Conservation (phyloP, 1,140 invertebrate species). For the Papilio glaucus region DNA sequence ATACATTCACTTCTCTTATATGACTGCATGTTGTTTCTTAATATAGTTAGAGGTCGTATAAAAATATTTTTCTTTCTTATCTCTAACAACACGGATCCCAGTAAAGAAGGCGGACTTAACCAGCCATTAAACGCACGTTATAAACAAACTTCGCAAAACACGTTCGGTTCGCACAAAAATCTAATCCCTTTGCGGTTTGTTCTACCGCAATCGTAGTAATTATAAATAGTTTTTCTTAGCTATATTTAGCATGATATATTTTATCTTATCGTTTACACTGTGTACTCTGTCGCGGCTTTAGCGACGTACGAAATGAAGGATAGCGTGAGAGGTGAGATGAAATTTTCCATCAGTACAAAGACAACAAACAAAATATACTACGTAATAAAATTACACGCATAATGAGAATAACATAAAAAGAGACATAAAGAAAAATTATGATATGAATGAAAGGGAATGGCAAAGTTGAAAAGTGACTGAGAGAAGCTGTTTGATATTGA, state of each 20-base stretch:
- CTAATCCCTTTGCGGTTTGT: constrained; percentile 21
- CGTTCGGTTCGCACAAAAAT: constrained; percentile 21
- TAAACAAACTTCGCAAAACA: constrained; percentile 21
- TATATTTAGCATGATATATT: constrained; percentile 27
- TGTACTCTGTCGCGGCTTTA: background rate
- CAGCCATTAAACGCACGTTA: constrained; percentile 21
- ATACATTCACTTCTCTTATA: background rate
- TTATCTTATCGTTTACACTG: constrained; percentile 20
- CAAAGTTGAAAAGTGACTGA: constrained; percentile 6
- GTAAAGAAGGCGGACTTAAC: constrained; percentile 28
- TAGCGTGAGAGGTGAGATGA: background rate
- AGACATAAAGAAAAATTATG: background rate
- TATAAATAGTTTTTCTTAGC: constrained; percentile 28
- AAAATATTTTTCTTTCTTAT: constrained; percentile 29
- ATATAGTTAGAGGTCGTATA: constrained; percentile 26
- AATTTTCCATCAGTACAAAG: constrained; percentile 16
- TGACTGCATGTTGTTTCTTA: constrained; percentile 28
- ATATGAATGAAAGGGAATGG: background rate
- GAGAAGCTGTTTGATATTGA: background rate
- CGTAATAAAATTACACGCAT: background rate
- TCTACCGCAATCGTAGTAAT: background rate
- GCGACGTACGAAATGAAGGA: constrained; percentile 16
- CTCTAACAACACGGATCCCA: constrained; percentile 24
- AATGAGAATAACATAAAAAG: background rate
- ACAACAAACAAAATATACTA: background rate